Base-by-base conservation (phyloP, 2,888 invertebrate species). In the Amphipyra tragopoginis region DNA sequence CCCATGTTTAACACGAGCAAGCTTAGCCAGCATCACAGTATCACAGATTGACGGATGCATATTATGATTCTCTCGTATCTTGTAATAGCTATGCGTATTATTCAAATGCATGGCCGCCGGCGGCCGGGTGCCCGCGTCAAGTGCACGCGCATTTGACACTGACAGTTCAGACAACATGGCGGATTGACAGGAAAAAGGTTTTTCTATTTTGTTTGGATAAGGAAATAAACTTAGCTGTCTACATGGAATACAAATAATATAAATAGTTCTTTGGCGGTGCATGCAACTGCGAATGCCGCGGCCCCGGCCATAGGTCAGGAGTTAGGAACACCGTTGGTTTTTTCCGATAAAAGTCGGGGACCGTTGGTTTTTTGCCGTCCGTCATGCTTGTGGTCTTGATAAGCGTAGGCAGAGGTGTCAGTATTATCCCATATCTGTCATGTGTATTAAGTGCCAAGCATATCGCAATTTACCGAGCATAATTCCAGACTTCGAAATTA, bases 81-180 rank as follows among this genome's bases (percentile, higher is more conserved):
- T 69, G 69, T 63, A 68, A 74, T 63, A 57, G 43, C 73, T 84
- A 88, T 86, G 79, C 78, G 79, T 84, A 84, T 84, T 88, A 89
- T 86, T 86, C 82, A 87, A 86, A 88, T 88, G 81, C 69, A 59
- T 75, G 53, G 82, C 88, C 85, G 65, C 72, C 57, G 86, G 87
- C 84, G 53, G 60, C 68, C 77, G 80, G 77, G 73, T 73, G 78
- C 83, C 60, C 15, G 61, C 61, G 69, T 66, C 75, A 68, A 75
- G 65, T 76, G 78, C 79, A 72, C 73, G 70, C 74, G 67, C 75
- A 77, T 74, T 77, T 77, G 73, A 77, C 70, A 73, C 67, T 82
- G 83, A 79, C 81, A 74, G 74, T 69, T 67, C 57, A 59, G 72
- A 61, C 71, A 82, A 74, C 47, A 81, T 80, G 79, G 79, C 72